Evolutionary conservation across 2,797 vertebrate genomes (phyloP).

Genomic region (Pachyuromys duprasi): DNA sequence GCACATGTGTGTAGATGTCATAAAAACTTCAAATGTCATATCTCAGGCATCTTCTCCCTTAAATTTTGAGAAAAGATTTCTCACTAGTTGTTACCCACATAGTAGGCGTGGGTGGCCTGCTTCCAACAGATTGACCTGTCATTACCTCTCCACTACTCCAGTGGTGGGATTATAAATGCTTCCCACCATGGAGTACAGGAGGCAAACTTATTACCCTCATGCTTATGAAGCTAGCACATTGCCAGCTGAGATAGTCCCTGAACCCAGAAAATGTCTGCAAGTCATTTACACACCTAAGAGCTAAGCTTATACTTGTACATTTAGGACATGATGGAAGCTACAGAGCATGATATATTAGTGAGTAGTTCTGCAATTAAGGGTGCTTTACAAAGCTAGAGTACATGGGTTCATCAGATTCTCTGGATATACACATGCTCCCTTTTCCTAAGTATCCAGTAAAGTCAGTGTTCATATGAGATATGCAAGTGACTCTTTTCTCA

Average conservation of each 20-base stretch:
- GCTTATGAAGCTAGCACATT: neutral
- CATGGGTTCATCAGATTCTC: neutral
- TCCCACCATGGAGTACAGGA: neutral
- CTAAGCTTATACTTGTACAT: neutral
- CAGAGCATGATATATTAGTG: neutral
- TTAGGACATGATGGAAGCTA: neutral
- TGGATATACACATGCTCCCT: neutral
- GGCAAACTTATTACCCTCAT: too few species aligned
- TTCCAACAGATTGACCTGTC: neutral
- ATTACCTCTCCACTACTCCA: too few species aligned
- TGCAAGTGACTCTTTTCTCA: conserved; percentile 9
- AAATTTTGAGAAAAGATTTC: too few species aligned
- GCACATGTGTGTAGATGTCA: neutral
- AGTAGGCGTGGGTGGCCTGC: neutral
- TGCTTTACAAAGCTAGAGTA: neutral
- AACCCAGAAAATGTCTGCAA: neutral
- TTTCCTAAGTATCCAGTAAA: conserved; percentile 24
- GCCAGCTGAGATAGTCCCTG: neutral
- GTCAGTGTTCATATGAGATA: neutral
- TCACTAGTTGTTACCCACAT: neutral
- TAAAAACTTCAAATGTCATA: neutral
- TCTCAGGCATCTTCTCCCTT: neutral
- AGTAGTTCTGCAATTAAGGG: neutral
- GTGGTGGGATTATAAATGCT: too few species aligned
- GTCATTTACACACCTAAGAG: neutral